Evolutionary conservation across 2,888 invertebrate genomes (phyloP), one percentile per base, ranked within the genome.

Genomic region (Ophraella communa): DNA sequence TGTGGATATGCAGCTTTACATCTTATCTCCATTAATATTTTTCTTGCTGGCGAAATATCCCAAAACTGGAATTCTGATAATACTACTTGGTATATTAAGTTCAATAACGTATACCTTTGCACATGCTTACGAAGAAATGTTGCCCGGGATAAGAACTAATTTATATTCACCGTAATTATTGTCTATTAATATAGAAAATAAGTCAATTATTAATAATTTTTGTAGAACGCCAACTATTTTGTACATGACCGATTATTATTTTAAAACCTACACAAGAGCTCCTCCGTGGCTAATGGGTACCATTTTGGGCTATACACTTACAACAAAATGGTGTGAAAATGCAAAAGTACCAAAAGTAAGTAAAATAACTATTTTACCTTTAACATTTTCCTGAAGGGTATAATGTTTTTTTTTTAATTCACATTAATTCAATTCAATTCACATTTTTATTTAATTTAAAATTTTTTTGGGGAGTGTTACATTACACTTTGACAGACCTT

Each of bases 1-100:
- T 3, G 85, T 87, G 7, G 87, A 87, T 69, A 87, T 86, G 77
- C 87, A 88, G 72, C 73, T 87, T 21, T 87, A 84, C 72, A 77
- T 85, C 69, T 64, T 86, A 8, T 74, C 78, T 3, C 78, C 87
- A 3, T 66, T 87, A 1, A 78, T 87, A 60, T 78, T 87, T 44
- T 83, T 84, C 61, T 83, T 85, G 0, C 70, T 87, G 21, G 83
- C 82, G 66, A 80, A 76, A 68, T 81, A 78, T 71, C 81, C 81
- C 0, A 71, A 70, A 64, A 24, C 65, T 2, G 73, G 73, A 14
- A 11, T 70, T 23, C 17, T 51, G n/a, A 5, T 72, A 17, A 14
- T 75, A 14, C 35, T 18, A 20, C 11, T 71, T 4, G 64, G 68
- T 35, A 65, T 73, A 30, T 4, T 72, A 51, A 63, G 56, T 4